These are phyloP conservation scores for Harpagifer antarcticus DNA, from an alignment of 2,797 vertebrate genomes.

Conservation along the genomic window DNA sequence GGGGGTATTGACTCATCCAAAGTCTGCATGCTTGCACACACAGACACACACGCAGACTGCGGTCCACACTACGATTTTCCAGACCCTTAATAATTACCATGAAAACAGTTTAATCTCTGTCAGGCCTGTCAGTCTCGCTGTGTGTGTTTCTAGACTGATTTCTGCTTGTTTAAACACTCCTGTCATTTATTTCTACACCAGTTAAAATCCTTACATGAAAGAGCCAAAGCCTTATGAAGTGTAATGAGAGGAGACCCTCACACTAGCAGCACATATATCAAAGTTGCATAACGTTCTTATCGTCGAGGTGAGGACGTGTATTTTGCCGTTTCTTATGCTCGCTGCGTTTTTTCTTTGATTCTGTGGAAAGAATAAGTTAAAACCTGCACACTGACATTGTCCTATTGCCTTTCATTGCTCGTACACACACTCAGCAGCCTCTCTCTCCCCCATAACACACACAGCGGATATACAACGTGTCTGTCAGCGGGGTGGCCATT, in stretches of 20 bases:
- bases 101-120: slow-evolving; percentile 81
- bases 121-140: slow-evolving; percentile 62
- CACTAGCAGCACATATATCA: slow-evolving; percentile 36
- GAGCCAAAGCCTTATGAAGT: slow-evolving; percentile 64
- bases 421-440: slow-evolving; percentile 65
- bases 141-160: slow-evolving; percentile 67
- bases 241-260: slow-evolving; percentile 65
- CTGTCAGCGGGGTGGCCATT: slow-evolving; percentile 93
- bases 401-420: slow-evolving; percentile 55
- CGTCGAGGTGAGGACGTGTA: neutral
- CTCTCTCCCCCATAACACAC: slow-evolving; percentile 68
- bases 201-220: slow-evolving; percentile 69
- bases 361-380: slow-evolving; percentile 33
- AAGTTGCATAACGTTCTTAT: slow-evolving; percentile 32
- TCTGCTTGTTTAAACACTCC: slow-evolving; percentile 77
- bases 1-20: slow-evolving; percentile 79
- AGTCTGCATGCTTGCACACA: slow-evolving; percentile 64
- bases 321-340: slow-evolving; percentile 18
- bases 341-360: slow-evolving; percentile 16
- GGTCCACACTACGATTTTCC: slow-evolving; percentile 61
- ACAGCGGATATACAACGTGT: slow-evolving; percentile 92
- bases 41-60: slow-evolving; percentile 57
- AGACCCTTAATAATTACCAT: slow-evolving; percentile 72
- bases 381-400: slow-evolving; percentile 43
- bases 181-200: slow-evolving; percentile 71